Base-by-base conservation (phyloP, 37 sponge, comb jelly and placozoan genomes). In the Petrosia ficiformis region DNA sequence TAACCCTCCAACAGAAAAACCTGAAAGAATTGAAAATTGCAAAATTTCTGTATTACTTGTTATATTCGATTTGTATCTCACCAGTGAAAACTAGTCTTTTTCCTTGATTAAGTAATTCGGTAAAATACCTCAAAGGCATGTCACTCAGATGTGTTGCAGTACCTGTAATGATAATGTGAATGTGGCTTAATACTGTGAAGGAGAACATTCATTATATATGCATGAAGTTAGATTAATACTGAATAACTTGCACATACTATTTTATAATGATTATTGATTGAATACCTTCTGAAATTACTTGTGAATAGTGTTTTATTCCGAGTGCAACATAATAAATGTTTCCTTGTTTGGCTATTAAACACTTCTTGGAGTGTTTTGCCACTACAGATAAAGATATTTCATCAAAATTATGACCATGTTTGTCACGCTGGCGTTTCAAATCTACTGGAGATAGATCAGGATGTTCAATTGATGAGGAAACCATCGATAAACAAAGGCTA, bases 1-100 rank as follows among this genome's bases (percentile, higher is more conserved):
- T 59, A 81, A 40, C 37, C 77, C 82, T 26, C 87, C 87, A 61
- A 72, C 71, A 19, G 82, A 87, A 48, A 87, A 87, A 1, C 87
- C 87, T 87, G 8, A 64, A 21, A 40, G 8, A 4, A 44, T 35
- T 6, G 11, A 16, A 14, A 34, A 70, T n/a, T 39, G 71, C 71
- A 14, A 39, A 6, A 35, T 35, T 11, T 48, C 14, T 48, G 14
- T 14, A 48, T 48, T 48, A 48, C 8, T 48, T 19, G 14, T 2
- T 70, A 28, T 70, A 2, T n/a, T n/a, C n/a, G n/a, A n/a, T n/a
- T n/a, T n/a, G n/a, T n/a, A n/a, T n/a, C 30, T 24, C 4, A 39
- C 39, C 88, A 68, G 82, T 82, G 39, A 87, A 72, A 56, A 87
- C 73, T 10, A 87, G 58, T 34, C 71, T 56, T n/a, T 71, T 35